These are phyloP conservation scores for Atrichornis clamosus DNA, from an alignment of 2,113 vertebrate species.

Conservation along the genomic window DNA sequence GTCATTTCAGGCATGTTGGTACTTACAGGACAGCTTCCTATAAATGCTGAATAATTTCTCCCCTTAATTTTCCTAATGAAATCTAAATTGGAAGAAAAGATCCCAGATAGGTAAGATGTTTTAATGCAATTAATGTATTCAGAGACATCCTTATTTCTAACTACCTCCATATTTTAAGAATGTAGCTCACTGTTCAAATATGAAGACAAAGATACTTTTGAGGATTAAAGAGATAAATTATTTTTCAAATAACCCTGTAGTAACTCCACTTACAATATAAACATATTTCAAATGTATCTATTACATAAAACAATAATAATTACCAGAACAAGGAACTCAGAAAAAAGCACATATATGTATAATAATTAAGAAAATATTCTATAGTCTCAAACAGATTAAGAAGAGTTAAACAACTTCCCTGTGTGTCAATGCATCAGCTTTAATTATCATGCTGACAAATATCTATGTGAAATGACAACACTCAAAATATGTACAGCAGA, in stretches of 20 bases:
- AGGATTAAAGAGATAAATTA: not conserved
- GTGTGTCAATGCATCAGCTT: not conserved
- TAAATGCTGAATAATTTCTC: not conserved
- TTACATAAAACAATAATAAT: not conserved
- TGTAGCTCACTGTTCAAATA: not conserved
- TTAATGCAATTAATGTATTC: not conserved
- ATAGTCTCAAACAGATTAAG: not conserved
- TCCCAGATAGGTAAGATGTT: not conserved
- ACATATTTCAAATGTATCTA: not conserved
- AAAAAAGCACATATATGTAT: not conserved
- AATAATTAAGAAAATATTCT: not conserved
- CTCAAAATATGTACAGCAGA: slow-evolving; percentile 23
- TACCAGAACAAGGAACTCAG: not conserved
- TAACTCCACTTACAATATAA: not conserved
- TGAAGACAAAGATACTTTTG: not conserved
- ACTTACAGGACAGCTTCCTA: not conserved
- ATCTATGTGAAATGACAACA: not conserved
- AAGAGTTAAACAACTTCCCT: not conserved
- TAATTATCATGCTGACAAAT: not conserved
- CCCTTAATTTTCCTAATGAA: not conserved
- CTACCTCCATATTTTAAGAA: not conserved
- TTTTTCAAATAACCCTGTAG: not conserved
- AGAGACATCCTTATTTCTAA: not conserved
- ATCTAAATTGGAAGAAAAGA: not conserved
- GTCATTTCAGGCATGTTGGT: not conserved